phyloP scores from a whole-genome alignment of 2,797 vertebrate species.

The Sandelia bainsii region DNA sequence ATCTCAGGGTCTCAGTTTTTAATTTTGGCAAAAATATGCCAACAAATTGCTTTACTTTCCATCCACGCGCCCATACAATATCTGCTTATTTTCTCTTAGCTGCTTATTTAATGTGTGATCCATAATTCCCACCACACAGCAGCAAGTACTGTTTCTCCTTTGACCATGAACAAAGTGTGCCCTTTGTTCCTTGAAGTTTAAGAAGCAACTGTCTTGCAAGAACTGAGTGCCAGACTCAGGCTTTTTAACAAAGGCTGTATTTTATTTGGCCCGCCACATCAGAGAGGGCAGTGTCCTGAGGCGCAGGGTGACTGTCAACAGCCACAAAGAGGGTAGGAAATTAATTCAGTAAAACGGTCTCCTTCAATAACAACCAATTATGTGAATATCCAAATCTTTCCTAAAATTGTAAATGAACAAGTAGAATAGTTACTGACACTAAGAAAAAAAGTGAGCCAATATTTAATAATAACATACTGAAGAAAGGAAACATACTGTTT shows the following conservation, averaged over 20 bases:
- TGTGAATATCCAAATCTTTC: neutral
- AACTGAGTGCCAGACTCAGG: slow-evolving; percentile 28
- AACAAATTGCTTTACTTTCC: neutral
- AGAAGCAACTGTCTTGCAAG: slow-evolving; percentile 39
- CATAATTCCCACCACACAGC: slow-evolving; percentile 22
- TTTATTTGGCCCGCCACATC: slow-evolving; percentile 42
- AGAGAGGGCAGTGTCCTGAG: slow-evolving; percentile 26
- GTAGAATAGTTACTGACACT: neutral
- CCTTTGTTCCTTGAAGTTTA: slow-evolving; percentile 50
- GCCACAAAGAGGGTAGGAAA: slow-evolving; percentile 5
- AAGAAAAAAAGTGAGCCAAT: neutral
- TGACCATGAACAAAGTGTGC: slow-evolving; percentile 30
- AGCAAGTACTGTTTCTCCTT: slow-evolving; percentile 33
- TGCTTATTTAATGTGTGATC: slow-evolving; percentile 12
- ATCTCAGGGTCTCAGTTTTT: too few relatives aligned
- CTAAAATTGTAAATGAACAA: neutral
- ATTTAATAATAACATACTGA: neutral
- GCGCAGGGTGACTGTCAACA: slow-evolving; percentile 22
- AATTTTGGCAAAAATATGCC: neutral
- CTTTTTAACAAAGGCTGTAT: slow-evolving; percentile 49
- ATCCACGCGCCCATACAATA: slow-evolving; percentile 2
- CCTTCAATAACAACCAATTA: neutral
- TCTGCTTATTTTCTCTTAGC: slow-evolving; percentile 1
- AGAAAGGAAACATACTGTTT: too few relatives aligned
- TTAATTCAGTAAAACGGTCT: neutral